These are phyloP conservation scores for Scelioninae gen. 1 DNA, from an alignment of 2,888 invertebrate genomes.

Conservation along the genomic window DNA sequence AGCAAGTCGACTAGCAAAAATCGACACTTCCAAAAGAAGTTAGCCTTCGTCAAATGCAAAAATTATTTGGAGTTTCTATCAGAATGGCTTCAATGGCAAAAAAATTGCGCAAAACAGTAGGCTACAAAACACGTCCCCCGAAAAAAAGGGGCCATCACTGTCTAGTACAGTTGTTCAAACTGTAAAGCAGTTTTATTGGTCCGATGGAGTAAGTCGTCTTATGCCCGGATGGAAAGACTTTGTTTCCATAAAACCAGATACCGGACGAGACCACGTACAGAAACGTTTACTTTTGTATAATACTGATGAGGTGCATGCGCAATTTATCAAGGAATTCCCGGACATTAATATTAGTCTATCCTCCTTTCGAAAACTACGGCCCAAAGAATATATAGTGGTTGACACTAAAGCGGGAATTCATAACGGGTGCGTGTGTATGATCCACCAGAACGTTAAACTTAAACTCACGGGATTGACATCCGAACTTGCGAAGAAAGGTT, in stretches of 20 bases:
- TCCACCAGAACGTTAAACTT: not conserved
- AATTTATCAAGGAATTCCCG: not conserved
- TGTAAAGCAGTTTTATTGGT: conserved; percentile 24
- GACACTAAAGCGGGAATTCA: conserved; percentile 11
- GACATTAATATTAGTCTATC: not conserved
- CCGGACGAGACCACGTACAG: not conserved
- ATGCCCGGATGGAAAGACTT: conserved; percentile 19
- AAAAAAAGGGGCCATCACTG: too few species aligned
- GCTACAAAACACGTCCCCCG: too few species aligned
- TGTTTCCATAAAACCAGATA: conserved; percentile 3
- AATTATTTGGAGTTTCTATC: too few species aligned
- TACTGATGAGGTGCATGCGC: not conserved
- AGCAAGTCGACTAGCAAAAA: too few species aligned
- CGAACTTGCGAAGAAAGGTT: not conserved
- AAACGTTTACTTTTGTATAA: not conserved
- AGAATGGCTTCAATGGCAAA: too few species aligned
- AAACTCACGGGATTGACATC: conserved; percentile 1
- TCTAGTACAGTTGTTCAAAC: too few species aligned
- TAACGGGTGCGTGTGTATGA: conserved; percentile 6
- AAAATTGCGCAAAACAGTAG: too few species aligned
- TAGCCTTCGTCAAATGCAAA: too few species aligned
- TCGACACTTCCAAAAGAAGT: too few species aligned
- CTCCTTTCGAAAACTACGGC: conserved; percentile 5
- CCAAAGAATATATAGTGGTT: conserved; percentile 16
- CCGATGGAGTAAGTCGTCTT: conserved; percentile 2